phyloP scores from a whole-genome alignment of 2,888 invertebrate species.

The Eupithecia inturbata region DNA sequence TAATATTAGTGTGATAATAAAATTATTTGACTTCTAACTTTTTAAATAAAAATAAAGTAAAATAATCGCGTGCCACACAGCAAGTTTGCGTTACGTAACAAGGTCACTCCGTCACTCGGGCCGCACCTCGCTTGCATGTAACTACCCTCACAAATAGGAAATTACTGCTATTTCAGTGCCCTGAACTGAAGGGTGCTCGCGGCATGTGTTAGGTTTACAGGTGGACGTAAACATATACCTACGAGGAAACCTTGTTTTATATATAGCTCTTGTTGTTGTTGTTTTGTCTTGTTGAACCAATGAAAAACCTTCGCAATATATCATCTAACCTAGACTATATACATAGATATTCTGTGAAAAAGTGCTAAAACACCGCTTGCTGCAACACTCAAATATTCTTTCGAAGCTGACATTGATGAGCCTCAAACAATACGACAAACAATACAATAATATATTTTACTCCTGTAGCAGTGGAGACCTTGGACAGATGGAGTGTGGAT shows the following conservation, averaged over 20 bases:
- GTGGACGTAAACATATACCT: not conserved
- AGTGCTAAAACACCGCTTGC: not conserved
- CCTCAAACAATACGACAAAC: no score
- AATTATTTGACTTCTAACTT: no score
- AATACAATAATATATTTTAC: no score
- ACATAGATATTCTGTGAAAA: no score
- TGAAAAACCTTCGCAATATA: not conserved
- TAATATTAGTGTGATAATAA: no score
- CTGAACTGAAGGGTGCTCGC: slow-evolving; percentile 33
- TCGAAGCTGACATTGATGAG: no score
- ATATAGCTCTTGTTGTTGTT: not conserved
- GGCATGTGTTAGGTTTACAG: slow-evolving; percentile 1
- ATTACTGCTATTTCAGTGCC: slow-evolving; percentile 65
- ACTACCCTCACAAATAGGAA: slow-evolving; percentile 60
- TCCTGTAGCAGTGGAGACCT: no score
- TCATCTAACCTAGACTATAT: no score
- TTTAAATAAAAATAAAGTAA: no score
- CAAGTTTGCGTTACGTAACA: slow-evolving; percentile 72
- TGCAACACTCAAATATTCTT: no score
- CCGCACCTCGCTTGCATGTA: slow-evolving; percentile 69
- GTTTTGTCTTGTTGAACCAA: not conserved
- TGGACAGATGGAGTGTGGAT: no score
- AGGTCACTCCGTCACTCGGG: slow-evolving; percentile 68
- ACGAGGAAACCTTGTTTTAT: not conserved
- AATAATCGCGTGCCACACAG: slow-evolving; percentile 52